Percentiles rank a stretch among this genome's conserved stretches.
Evolutionary conservation across 30 jellyfish, hydroid and myxozoan species (phyloP).

Genomic region (Pelagia noctiluca): DNA sequence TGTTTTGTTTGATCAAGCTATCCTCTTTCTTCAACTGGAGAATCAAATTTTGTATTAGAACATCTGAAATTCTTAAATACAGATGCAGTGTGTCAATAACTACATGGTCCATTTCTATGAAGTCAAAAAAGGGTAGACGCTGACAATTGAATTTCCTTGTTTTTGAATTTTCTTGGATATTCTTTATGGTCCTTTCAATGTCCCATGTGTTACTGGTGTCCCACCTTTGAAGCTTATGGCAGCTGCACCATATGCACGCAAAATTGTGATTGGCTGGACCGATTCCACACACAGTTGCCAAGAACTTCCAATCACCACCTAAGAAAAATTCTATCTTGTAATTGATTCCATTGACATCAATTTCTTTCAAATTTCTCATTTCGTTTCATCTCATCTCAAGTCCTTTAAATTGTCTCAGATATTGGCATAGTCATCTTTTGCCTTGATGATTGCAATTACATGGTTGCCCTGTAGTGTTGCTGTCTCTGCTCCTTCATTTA

Average conservation of each 20-base stretch:
- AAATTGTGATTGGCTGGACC: slow-evolving; percentile 53
- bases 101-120: slow-evolving; percentile 4
- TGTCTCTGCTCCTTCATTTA: slow-evolving; percentile 29
- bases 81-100: slow-evolving; percentile 35
- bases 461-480: slow-evolving; percentile 28
- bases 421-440: slow-evolving; percentile 23
- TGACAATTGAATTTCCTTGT: background rate
- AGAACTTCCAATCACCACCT: slow-evolving; percentile 67
- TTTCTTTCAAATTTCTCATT: slow-evolving; percentile 14
- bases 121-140: slow-evolving; percentile 20
- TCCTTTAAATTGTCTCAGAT: slow-evolving; percentile 16
- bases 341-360: slow-evolving; percentile 6
- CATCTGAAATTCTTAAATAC: slow-evolving; percentile 20
- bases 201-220: slow-evolving; percentile 17
- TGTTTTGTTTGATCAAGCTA: background rate
- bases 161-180: background rate
- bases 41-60: slow-evolving; percentile 5
- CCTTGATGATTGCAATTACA: slow-evolving; percentile 18
- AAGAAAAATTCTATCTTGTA: slow-evolving; percentile 13
- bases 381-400: slow-evolving; percentile 10
- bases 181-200: background rate
- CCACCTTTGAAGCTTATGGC: slow-evolving; percentile 16
- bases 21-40: slow-evolving; percentile 1
- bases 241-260: slow-evolving; percentile 56
- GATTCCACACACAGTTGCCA: slow-evolving; percentile 46